A percentile compares a stretch with the other conserved stretches of the same genome.
These are phyloP conservation scores for Tanytarsus gracilentus DNA, from an alignment of 2,888 invertebrate species.

Conservation along the genomic window DNA sequence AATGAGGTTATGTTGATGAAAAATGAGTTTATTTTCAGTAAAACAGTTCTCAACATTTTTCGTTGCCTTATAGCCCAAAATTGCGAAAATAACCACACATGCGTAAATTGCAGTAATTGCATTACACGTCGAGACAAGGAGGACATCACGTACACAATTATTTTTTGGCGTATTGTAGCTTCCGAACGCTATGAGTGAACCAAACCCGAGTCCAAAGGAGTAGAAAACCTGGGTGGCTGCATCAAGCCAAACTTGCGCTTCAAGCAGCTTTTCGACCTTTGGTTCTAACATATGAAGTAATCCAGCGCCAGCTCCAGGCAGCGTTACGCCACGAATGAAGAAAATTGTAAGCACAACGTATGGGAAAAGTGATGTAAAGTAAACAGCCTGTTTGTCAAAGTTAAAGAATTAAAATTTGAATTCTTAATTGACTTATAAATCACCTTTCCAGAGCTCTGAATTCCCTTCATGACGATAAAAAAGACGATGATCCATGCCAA, in stretches of 20 bases:
- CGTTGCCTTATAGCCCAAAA: conserved; percentile 92
- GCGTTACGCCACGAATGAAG: conserved; percentile 80
- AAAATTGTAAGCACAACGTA: conserved; percentile 90
- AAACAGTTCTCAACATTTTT: conserved; percentile 80
- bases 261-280: conserved; percentile 76
- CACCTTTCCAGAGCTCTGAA: conserved; percentile 92
- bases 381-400: conserved; percentile 77
- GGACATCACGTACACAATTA: conserved; percentile 86
- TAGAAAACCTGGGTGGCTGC: conserved; percentile 97
- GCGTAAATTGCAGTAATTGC: conserved; percentile 91
- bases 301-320: conserved; percentile 79
- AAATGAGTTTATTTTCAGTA: conserved; percentile 49
- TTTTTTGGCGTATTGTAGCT: conserved; percentile 92
- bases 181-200: conserved; percentile 90
- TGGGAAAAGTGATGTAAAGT: conserved; percentile 92
- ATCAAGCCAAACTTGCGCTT: conserved; percentile 90
- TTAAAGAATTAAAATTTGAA: conserved; percentile 33
- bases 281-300: conserved; percentile 87
- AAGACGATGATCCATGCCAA: conserved; percentile 87
- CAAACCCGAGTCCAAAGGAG: conserved; percentile 74
- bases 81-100: conserved; percentile 88
- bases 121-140: conserved; percentile 85
- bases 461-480: conserved; percentile 93
- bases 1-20: conserved; percentile 38
- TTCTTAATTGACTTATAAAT: conserved; percentile 23